phyloP scores from a whole-genome alignment of 2,797 vertebrate species.

The Acanthurus leucopareius region DNA sequence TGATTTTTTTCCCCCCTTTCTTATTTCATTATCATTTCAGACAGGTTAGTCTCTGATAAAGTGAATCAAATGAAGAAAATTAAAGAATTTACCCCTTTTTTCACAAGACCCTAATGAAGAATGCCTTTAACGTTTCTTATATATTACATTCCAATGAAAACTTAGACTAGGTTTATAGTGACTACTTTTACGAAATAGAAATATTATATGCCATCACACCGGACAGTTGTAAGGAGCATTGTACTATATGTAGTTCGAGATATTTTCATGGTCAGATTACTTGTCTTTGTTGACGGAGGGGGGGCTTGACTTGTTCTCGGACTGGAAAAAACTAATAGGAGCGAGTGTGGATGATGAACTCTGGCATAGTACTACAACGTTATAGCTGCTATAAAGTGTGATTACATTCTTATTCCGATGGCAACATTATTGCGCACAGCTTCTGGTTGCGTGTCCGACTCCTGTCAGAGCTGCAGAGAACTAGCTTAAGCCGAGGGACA shows the following conservation, averaged over 20 bases:
- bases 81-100: conserved; percentile 24
- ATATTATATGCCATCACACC: conserved; percentile 20
- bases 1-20: conserved; percentile 28
- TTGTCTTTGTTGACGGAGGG: conserved; percentile 30
- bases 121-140: conserved; percentile 48
- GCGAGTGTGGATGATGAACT: conserved; percentile 23
- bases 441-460: conserved; percentile 85
- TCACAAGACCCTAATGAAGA: conserved; percentile 42
- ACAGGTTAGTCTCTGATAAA: conserved; percentile 62
- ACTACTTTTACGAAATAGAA: conserved; percentile 14
- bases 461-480: conserved; percentile 84
- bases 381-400: conserved; percentile 62
- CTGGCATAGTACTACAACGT: conserved; percentile 40
- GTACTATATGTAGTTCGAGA: conserved; percentile 39
- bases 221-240: conserved; percentile 24
- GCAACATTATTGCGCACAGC: conserved; percentile 79
- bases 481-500: conserved; percentile 80
- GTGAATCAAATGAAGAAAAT: conserved; percentile 51
- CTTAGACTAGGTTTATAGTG: conserved; percentile 22
- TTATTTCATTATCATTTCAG: conserved; percentile 55
- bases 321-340: conserved; percentile 28
- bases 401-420: conserved; percentile 79
- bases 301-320: conserved; percentile 30
- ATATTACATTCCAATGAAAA: conserved; percentile 46
- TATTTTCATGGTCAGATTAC: conserved; percentile 34